These are phyloP conservation scores for Drosophila nebulosa DNA, from an alignment of 1,140 invertebrate species.

Conservation along the genomic window DNA sequence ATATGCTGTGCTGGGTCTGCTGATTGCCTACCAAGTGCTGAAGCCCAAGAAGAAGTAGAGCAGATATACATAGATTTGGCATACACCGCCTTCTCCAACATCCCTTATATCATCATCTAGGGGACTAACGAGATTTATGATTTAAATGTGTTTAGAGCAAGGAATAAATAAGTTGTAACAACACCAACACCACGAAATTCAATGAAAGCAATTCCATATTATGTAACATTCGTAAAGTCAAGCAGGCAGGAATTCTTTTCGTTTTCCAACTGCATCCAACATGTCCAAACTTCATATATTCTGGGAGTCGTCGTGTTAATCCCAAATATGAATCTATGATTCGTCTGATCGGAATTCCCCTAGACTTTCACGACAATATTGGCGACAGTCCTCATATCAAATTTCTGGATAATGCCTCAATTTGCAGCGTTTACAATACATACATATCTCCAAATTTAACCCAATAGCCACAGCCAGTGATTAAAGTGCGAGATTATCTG, in stretches of 20 bases:
- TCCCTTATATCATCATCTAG: neutral
- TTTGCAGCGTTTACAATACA: too few relatives aligned
- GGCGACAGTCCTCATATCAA: too few relatives aligned
- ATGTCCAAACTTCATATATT: too few relatives aligned
- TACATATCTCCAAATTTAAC: too few relatives aligned
- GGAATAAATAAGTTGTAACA: slow-evolving; percentile 65
- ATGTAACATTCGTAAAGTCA: slow-evolving; percentile 45
- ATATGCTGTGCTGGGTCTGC: slow-evolving; percentile 83
- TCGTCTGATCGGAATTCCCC: too few relatives aligned
- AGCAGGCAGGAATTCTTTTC: neutral
- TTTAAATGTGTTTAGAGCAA: slow-evolving; percentile 63
- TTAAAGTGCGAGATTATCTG: too few relatives aligned
- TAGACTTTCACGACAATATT: too few relatives aligned
- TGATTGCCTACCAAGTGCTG: slow-evolving; percentile 83
- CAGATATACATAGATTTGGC: neutral
- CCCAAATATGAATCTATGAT: too few relatives aligned
- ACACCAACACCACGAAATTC: slow-evolving; percentile 24
- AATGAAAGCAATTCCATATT: slow-evolving; percentile 24
- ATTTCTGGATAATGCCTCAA: too few relatives aligned
- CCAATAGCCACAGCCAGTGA: too few relatives aligned
- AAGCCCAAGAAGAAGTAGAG: slow-evolving; percentile 84
- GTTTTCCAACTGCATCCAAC: neutral
- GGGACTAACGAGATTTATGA: slow-evolving; percentile 31
- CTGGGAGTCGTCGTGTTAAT: too few relatives aligned
- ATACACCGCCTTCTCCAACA: slow-evolving; percentile 7